Evolutionary conservation across 2,888 invertebrate genomes (phyloP), one percentile per base, ranked within the genome.

Genomic region (Cataglyphis altisquamis): DNA sequence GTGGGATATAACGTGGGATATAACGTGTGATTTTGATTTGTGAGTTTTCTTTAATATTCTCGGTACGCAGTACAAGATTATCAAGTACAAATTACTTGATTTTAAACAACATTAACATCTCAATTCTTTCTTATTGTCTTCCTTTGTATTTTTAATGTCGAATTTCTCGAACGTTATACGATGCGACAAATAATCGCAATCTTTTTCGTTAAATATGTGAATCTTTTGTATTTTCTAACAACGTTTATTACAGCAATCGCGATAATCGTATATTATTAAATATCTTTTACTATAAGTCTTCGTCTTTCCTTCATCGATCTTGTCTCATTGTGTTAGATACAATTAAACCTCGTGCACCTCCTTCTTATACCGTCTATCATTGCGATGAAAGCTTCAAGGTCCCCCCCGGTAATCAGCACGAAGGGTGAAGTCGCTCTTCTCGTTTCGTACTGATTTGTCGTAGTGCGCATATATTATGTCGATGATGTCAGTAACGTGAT

Each of bases 321-420:
- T n/a, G 39, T 67, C 41, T 57, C 15, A 68, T 68, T 68, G 72
- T 62, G 45, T 48, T 70, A 12, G 18, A 12, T n/a, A 62, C 45
- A 67, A 55, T 67, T 67, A 52, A 75, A 72, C 5, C 6, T 55
- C 0, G 15, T n/a, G 21, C 36, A 9, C 57, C 45, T 74, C 67
- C 45, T 63, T 32, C 62, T 41, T 63, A 48, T 74, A 70, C 67
- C 82, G 32, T 63, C 68, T 68, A 60, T 75, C 36, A 52, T 55
- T 57, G 21, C 60, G 39, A 73, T 12, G 48, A 70, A 63, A 82
- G 63, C 39, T 57, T 77, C 84, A 84, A 84, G 82, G 75, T 82
- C 66, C 21, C 10, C 66, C 21, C 12, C 52, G 41, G 66, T 12
- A 60, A 64, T 74, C 64, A 57, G 10, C 75, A 39, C 15, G 60